These are phyloP conservation scores for Stigmatopora argus DNA, from an alignment of 2,113 vertebrate species.

Conservation along the genomic window DNA sequence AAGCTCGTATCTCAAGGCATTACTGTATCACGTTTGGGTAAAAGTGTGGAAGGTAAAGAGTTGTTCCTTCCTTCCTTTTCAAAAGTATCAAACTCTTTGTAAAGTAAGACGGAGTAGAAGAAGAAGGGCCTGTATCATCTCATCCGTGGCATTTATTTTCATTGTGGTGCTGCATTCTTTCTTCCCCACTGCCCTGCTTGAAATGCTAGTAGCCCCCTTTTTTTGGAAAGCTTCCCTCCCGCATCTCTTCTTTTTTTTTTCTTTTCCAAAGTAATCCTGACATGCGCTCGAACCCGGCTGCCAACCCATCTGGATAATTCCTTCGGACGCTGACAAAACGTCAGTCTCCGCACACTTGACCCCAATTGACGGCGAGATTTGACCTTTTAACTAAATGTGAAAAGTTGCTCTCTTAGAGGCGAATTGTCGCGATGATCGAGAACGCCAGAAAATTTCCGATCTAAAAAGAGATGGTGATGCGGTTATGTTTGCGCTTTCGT, in stretches of 20 bases:
- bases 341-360: conserved; percentile 14
- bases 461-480: too few species aligned
- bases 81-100: conserved; percentile 6
- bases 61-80: not conserved
- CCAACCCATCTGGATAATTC: conserved; percentile 17
- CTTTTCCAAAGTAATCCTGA: conserved; percentile 20
- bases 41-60: too few species aligned
- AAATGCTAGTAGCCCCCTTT: conserved; percentile 38
- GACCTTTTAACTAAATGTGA: not conserved
- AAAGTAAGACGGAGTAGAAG: not conserved
- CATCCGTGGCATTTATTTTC: conserved; percentile 45
- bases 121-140: conserved; percentile 29
- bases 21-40: too few species aligned
- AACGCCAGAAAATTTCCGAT: too few species aligned
- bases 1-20: too few species aligned
- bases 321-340: conserved; percentile 17
- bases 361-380: conserved; percentile 8
- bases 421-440: too few species aligned
- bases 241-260: conserved; percentile 29
- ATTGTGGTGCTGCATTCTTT: conserved; percentile 37
- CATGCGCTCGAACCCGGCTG: conserved; percentile 8
- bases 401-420: too few species aligned
- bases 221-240: conserved; percentile 38
- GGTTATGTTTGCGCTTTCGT: too few species aligned
- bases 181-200: conserved; percentile 27